Evolutionary conservation across 1,140 invertebrate species (phyloP).

Genomic region (Musca vetustissima): DNA sequence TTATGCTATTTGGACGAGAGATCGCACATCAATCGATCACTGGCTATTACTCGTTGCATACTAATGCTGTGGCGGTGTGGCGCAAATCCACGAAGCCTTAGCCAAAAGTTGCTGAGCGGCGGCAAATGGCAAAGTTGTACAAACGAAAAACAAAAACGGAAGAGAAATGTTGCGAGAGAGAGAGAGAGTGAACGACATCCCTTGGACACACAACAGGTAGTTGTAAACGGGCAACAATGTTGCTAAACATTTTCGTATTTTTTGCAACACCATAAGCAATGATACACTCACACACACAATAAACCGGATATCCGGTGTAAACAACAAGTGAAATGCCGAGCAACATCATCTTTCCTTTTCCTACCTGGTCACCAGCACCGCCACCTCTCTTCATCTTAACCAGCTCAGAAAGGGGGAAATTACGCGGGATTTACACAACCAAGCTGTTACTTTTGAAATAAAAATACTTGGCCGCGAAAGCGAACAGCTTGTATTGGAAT

Average conservation of each 20-base stretch:
- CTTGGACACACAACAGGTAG: neutral
- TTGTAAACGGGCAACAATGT: constrained; percentile 4
- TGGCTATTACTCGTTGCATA: constrained; percentile 11
- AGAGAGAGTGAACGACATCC: too few relatives aligned
- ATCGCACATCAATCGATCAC: too few relatives aligned
- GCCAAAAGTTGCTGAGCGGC: constrained; percentile 3
- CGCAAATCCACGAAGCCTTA: constrained; percentile 16
- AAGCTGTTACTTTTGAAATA: too few relatives aligned
- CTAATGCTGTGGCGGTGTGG: neutral
- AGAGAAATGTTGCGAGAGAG: too few relatives aligned
- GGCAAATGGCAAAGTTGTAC: neutral
- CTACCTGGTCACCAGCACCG: neutral
- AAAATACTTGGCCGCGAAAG: too few relatives aligned
- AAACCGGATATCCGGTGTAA: neutral
- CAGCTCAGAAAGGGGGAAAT: neutral
- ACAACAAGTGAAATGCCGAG: neutral
- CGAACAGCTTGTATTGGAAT: neutral
- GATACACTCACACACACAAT: too few relatives aligned
- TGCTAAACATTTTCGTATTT: neutral
- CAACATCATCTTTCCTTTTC: neutral
- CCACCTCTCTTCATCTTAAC: neutral
- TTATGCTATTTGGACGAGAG: neutral
- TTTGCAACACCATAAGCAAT: too few relatives aligned
- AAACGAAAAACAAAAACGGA: neutral
- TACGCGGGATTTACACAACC: too few relatives aligned